These are phyloP conservation scores for Tetrapedia diversipes DNA, from an alignment of 2,888 invertebrate species.

Conservation along the genomic window DNA sequence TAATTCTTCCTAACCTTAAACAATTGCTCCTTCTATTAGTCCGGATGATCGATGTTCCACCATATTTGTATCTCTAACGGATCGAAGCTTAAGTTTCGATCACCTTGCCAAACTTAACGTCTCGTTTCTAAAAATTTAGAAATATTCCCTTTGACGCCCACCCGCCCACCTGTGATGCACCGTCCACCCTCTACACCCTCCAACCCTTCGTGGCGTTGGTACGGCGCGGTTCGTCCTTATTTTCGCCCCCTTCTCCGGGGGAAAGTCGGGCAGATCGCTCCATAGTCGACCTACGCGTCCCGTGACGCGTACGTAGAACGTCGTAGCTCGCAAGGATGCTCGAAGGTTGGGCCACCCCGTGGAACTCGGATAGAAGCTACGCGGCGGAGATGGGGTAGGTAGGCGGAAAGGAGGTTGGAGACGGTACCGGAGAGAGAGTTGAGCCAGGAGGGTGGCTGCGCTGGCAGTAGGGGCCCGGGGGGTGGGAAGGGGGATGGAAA, in stretches of 20 bases:
- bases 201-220: constrained; percentile 10
- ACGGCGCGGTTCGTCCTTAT: constrained; percentile 45
- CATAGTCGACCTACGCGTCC: constrained; percentile 63
- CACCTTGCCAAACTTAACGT: no score
- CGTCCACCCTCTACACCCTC: constrained; percentile 15
- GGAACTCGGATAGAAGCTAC: constrained; percentile 46
- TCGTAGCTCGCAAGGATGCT: constrained; percentile 71
- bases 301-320: constrained; percentile 65
- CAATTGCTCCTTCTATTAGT: no score
- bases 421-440: constrained; percentile 67
- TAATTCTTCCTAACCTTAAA: no score
- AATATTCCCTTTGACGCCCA: no score
- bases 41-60: no score
- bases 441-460: constrained; percentile 65
- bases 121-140: no score
- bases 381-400: constrained; percentile 45
- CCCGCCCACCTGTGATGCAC: no score
- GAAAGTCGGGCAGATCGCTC: constrained; percentile 56
- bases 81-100: no score
- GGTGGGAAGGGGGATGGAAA: constrained; percentile 66
- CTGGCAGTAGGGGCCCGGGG: no score
- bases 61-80: no score
- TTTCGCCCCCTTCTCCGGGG: constrained; percentile 34
- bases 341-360: constrained; percentile 68
- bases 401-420: constrained; percentile 61